Evolutionary conservation across 2,888 invertebrate species (phyloP).

Genomic region (Synanthedon vespiformis): DNA sequence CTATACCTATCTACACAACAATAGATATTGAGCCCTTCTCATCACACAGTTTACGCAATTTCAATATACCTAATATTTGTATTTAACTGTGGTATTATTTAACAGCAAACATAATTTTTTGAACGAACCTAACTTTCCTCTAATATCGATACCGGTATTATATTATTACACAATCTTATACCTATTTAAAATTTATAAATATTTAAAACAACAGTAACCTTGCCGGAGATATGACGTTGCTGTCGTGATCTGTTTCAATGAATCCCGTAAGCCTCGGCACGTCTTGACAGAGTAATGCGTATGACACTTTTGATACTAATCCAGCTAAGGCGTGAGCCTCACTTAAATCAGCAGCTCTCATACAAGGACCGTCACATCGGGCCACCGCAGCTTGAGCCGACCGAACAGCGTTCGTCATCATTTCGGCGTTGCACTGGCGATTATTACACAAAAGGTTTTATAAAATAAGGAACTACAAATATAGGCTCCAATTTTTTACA

Average conservation of each 20-base stretch:
- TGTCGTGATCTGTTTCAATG: slow-evolving; percentile 40
- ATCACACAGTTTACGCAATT: no score
- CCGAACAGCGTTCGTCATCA: slow-evolving; percentile 50
- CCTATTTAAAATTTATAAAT: background rate
- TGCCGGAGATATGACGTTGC: slow-evolving; percentile 48
- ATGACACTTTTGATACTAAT: slow-evolving; percentile 46
- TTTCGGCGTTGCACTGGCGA: slow-evolving; percentile 38
- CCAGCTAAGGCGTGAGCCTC: slow-evolving; percentile 56
- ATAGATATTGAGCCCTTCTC: no score
- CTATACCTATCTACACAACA: no score
- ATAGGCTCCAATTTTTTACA: no score
- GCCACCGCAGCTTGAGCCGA: slow-evolving; percentile 28
- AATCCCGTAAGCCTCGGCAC: slow-evolving; percentile 45
- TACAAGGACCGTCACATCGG: slow-evolving; percentile 28
- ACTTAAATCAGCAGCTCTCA: slow-evolving; percentile 41
- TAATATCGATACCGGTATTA: no score
- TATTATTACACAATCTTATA: no score
- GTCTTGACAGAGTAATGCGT: slow-evolving; percentile 46
- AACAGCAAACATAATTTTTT: no score
- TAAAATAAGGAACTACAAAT: no score
- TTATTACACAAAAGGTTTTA: no score
- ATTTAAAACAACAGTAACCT: slow-evolving; percentile 24
- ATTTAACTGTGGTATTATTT: no score
- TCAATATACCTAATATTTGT: no score
- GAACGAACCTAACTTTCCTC: no score